A percentile compares a stretch with the other conserved stretches of the same genome.
Evolutionary conservation across 1,140 invertebrate genomes (phyloP).

Genomic region (Alviniconcha marisindica): DNA sequence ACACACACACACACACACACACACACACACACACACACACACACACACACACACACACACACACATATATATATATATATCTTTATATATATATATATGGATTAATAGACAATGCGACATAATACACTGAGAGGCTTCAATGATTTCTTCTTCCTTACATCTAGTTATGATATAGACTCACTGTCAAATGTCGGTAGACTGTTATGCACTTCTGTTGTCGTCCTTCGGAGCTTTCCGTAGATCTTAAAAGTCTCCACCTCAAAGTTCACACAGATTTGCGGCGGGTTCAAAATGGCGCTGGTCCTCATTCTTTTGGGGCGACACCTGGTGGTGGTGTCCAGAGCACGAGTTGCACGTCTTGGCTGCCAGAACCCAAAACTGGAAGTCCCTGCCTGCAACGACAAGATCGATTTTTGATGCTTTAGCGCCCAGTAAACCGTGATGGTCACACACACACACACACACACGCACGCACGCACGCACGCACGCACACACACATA

Average conservation of each 20-base stretch:
- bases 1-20: not conserved
- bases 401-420: not conserved
- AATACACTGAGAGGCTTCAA: too few relatives aligned
- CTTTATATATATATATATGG: not conserved
- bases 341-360: not conserved
- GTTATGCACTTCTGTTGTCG: constrained; percentile 16
- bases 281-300: constrained; percentile 17
- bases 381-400: not conserved
- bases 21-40: not conserved
- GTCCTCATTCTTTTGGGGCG: constrained; percentile 17
- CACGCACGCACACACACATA: not conserved
- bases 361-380: constrained; percentile 23
- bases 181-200: constrained; percentile 8
- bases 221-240: not conserved
- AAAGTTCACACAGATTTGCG: not conserved
- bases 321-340: constrained; percentile 8
- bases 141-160: not conserved
- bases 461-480: not conserved
- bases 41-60: not conserved
- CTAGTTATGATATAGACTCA: constrained; percentile 2
- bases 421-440: not conserved
- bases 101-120: not conserved
- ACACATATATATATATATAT: not conserved
- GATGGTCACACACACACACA: not conserved
- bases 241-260: constrained; percentile 12